Evolutionary conservation across 1,140 invertebrate species (phyloP).

Genomic region (Eciton burchellii): DNA sequence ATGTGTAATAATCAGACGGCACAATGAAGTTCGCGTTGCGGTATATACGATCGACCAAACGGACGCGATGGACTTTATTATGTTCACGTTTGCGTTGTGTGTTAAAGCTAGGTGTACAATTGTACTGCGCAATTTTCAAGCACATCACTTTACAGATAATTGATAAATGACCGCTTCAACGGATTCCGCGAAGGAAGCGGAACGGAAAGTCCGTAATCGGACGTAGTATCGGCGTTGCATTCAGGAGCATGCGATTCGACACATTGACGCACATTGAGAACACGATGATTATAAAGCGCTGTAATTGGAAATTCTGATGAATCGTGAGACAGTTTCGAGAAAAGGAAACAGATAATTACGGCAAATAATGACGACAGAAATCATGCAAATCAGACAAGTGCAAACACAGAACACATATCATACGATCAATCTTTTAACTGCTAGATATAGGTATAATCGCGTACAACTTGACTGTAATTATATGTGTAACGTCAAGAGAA

Average conservation of each 20-base stretch:
- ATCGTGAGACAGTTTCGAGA: background rate
- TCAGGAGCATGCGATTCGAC: background rate
- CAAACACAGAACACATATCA: background rate
- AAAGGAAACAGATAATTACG: background rate
- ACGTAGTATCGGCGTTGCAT: background rate
- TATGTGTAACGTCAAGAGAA: background rate
- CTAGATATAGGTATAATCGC: background rate
- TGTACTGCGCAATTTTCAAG: background rate
- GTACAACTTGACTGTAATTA: background rate
- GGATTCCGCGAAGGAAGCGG: background rate
- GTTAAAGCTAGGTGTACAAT: background rate
- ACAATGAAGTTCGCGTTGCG: slow-evolving; percentile 12
- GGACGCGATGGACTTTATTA: slow-evolving; percentile 1
- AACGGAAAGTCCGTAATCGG: background rate
- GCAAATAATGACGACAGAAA: no score
- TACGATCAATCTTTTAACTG: slow-evolving; percentile 24
- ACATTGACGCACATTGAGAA: background rate
- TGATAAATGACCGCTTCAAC: background rate
- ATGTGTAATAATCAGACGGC: slow-evolving; percentile 40
- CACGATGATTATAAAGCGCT: background rate
- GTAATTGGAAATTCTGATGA: background rate
- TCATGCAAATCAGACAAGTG: slow-evolving; percentile 18
- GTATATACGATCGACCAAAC: slow-evolving; percentile 26
- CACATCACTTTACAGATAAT: slow-evolving; percentile 12
- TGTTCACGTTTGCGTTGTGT: slow-evolving; percentile 7